These are phyloP conservation scores for Chaetophractus vellerosus DNA, from an alignment of 2,797 vertebrate species.

Conservation along the genomic window DNA sequence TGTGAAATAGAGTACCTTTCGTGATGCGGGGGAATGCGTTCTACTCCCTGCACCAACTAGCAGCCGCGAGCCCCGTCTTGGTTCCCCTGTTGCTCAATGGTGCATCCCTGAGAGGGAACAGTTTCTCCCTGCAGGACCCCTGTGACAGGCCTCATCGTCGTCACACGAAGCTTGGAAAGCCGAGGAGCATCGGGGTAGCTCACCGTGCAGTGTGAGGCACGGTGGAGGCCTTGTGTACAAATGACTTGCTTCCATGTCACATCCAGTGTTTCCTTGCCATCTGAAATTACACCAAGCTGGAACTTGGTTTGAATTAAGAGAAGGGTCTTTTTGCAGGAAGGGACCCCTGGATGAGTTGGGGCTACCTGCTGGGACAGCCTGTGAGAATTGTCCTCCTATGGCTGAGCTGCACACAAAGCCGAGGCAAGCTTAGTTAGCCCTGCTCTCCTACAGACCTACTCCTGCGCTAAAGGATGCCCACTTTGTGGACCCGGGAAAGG, in stretches of 20 bases:
- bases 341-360: background rate
- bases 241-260: conserved; percentile 42
- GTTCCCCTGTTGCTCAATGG: conserved; percentile 8
- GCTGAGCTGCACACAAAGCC: background rate
- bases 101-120: background rate
- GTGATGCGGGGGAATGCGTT: conserved; percentile 79
- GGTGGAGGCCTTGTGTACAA: conserved; percentile 57
- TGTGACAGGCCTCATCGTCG: background rate
- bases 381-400: background rate
- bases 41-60: conserved; percentile 69
- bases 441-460: background rate
- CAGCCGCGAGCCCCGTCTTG: background rate
- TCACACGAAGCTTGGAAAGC: background rate
- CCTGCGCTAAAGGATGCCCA: background rate
- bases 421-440: background rate
- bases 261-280: conserved; percentile 58
- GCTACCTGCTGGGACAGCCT: conserved; percentile 53
- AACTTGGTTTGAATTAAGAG: conserved; percentile 70
- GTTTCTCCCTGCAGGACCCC: background rate
- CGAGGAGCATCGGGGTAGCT: conserved; percentile 56
- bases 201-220: conserved; percentile 61
- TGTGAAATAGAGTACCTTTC: conserved; percentile 53
- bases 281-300: conserved; percentile 68
- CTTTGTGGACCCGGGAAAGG: background rate
- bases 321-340: background rate